Conservation (phyloP, 1,140 invertebrate genomes). For the Zaprionus ornatus region DNA sequence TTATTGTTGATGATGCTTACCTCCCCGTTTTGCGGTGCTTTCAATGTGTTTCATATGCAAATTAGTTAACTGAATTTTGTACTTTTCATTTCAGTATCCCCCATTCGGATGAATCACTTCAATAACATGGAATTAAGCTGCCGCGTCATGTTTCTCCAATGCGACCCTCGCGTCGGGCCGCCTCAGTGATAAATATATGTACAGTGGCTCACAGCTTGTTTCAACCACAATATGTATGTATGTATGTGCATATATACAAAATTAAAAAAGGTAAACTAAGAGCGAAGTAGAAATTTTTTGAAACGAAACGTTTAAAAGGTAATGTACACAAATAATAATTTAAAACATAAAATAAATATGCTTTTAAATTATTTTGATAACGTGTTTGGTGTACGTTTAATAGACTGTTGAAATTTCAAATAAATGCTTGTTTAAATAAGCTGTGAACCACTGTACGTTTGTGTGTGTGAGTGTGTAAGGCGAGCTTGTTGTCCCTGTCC, state of each 20-base stretch:
- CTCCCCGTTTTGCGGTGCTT: slow-evolving; percentile 22
- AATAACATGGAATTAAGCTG: slow-evolving; percentile 70
- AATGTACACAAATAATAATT: too few species aligned
- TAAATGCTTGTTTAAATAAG: too few species aligned
- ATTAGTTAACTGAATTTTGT: slow-evolving; percentile 46
- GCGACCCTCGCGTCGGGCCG: slow-evolving; percentile 44
- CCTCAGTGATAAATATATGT: slow-evolving; percentile 9
- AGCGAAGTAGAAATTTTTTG: too few species aligned
- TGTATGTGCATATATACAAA: too few species aligned
- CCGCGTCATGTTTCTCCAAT: slow-evolving; percentile 35
- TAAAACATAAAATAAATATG: too few species aligned
- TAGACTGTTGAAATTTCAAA: too few species aligned
- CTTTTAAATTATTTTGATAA: too few species aligned
- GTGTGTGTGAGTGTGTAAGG: slow-evolving; percentile 29
- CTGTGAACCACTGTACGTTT: neutral
- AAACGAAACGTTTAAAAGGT: too few species aligned
- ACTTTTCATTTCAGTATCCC: slow-evolving; percentile 49
- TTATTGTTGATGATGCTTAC: slow-evolving; percentile 12
- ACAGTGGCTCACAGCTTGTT: neutral
- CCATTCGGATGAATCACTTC: slow-evolving; percentile 52
- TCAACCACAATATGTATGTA: too few species aligned
- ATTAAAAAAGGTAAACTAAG: too few species aligned
- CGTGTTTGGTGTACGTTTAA: too few species aligned
- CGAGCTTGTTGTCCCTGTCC: slow-evolving; percentile 45
- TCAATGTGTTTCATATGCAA: slow-evolving; percentile 61